Conservation (phyloP, 2,888 invertebrate genomes). For the Opisthograptis luteolata region DNA sequence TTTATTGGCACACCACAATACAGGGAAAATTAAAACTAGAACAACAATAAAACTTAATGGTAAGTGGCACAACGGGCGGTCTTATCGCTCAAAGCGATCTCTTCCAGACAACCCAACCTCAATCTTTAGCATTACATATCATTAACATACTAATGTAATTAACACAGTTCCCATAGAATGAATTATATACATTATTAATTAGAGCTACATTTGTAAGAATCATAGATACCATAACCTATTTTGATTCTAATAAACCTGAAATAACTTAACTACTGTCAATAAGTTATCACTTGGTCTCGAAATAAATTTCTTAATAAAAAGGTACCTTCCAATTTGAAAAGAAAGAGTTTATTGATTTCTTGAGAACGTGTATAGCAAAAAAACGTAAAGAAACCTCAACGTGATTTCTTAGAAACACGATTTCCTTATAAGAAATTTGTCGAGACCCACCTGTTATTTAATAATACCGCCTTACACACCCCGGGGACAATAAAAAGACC, state of each 20-base stretch:
- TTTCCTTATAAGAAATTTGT: conserved; percentile 24
- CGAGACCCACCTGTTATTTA: conserved; percentile 26
- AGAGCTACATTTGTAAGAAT: no score
- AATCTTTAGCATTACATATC: conserved; percentile 2
- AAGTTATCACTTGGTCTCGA: no score
- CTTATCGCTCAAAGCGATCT: conserved; percentile 2
- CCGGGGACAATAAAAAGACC: conserved; percentile 28
- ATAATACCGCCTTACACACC: conserved; percentile 27
- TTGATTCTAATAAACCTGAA: no score
- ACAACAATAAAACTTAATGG: no score
- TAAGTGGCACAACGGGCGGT: no score
- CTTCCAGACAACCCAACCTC: conserved; percentile 8
- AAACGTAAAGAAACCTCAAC: conserved; percentile 26
- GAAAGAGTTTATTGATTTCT: conserved; percentile 29
- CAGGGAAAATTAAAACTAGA: no score
- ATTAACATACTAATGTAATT: neutral
- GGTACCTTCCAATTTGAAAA: no score
- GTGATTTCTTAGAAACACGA: conserved; percentile 28
- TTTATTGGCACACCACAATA: no score
- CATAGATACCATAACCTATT: no score
- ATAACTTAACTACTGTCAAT: no score
- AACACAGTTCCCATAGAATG: neutral
- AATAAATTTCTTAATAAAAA: no score
- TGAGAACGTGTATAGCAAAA: conserved; percentile 23
- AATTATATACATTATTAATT: no score